A percentile compares a stretch with the other conserved stretches of the same genome.
Evolutionary conservation across 2,797 vertebrate genomes (phyloP).

Genomic region (Lagocephalus sceleratus): DNA sequence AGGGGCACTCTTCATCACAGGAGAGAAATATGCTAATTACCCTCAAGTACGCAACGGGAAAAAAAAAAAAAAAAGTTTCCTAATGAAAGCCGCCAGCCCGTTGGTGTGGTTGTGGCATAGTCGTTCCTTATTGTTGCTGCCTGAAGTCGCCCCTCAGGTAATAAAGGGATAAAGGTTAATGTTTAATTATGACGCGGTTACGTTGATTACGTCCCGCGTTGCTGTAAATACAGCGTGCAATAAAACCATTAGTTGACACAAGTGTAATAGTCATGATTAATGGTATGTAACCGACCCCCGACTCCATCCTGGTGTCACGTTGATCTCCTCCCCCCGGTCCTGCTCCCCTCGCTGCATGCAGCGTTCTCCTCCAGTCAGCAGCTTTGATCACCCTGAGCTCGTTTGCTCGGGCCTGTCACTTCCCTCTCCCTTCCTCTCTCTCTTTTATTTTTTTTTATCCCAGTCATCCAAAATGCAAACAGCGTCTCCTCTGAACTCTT

Average conservation of each 20-base stretch:
- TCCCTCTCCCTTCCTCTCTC: conserved; percentile 5
- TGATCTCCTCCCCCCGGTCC: conserved; percentile 38
- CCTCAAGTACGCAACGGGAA: conserved; percentile 44
- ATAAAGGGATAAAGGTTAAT: conserved; percentile 15
- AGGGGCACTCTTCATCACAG: conserved; percentile 21
- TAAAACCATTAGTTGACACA: conserved; percentile 22
- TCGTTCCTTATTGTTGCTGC: conserved; percentile 11
- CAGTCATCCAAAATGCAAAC: conserved; percentile 33
- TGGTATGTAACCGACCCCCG: conserved; percentile 32
- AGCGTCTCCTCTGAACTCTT: not conserved
- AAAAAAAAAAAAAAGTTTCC: conserved; percentile 21
- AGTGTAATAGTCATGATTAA: conserved; percentile 51
- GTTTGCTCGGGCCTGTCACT: conserved; percentile 58
- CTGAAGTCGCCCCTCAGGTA: conserved; percentile 18
- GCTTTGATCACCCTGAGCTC: conserved; percentile 68
- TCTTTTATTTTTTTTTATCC: conserved; percentile 13
- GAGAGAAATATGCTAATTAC: conserved; percentile 52
- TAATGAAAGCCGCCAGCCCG: conserved; percentile 40
- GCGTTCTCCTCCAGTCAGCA: conserved; percentile 59
- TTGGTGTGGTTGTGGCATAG: not conserved
- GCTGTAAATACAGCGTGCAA: conserved; percentile 1
- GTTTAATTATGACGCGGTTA: conserved; percentile 14
- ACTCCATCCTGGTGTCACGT: conserved; percentile 37
- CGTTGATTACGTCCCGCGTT: not conserved
- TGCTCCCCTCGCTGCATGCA: conserved; percentile 46